Percentiles rank a stretch among this genome's conserved stretches.
phyloP scores from a whole-genome alignment of 1,140 invertebrate genomes.

The Sminthurides bifidus region DNA sequence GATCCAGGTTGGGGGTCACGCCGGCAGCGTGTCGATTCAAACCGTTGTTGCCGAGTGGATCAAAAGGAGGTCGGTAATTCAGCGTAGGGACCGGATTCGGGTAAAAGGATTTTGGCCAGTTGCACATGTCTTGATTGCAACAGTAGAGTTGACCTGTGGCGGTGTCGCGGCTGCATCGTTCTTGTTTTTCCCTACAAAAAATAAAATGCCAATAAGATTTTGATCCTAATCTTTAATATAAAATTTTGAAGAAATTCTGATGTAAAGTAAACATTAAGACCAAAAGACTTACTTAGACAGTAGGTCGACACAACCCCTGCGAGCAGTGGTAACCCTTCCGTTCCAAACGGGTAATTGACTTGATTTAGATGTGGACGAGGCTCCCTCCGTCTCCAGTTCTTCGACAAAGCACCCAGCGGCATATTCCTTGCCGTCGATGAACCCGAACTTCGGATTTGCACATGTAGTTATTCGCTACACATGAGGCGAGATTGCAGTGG shows the following conservation, averaged over 20 bases:
- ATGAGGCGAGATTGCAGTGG: constrained; percentile 21
- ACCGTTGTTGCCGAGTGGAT: constrained; percentile 1
- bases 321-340: constrained; percentile 16
- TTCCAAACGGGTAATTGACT: constrained; percentile 16
- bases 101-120: constrained; percentile 28
- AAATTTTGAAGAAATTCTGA: too few species aligned
- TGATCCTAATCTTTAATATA: not conserved
- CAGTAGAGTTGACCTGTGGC: constrained; percentile 15
- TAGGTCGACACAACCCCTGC: constrained; percentile 21
- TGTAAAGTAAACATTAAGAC: too few species aligned
- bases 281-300: constrained; percentile 18
- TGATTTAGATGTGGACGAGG: not conserved
- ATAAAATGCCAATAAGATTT: not conserved
- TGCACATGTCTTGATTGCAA: constrained; percentile 27
- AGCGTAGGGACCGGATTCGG: constrained; percentile 10
- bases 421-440: constrained; percentile 13
- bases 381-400: constrained; percentile 7
- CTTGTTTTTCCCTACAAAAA: constrained; percentile 21
- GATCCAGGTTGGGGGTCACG: constrained; percentile 17
- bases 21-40: constrained; percentile 7
- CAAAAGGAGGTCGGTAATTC: constrained; percentile 15
- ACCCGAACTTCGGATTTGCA: constrained; percentile 23
- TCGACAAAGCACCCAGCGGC: constrained; percentile 22
- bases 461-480: constrained; percentile 24
- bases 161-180: constrained; percentile 13